phyloP scores from a whole-genome alignment of 2,113 vertebrate genomes.

The Psephotus haematonotus region DNA sequence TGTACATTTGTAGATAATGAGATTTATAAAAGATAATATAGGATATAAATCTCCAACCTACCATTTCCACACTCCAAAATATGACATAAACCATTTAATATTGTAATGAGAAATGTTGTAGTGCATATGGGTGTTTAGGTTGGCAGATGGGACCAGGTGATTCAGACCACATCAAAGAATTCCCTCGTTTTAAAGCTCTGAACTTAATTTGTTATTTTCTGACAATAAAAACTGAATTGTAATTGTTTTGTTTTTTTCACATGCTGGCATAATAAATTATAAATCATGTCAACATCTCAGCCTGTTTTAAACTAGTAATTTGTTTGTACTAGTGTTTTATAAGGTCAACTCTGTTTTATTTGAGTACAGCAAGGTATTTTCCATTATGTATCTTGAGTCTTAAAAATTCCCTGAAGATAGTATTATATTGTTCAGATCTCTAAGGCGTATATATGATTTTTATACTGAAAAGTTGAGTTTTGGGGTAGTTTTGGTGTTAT shows the following conservation, averaged over 20 bases:
- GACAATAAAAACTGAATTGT: constrained; percentile 47
- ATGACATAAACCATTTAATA: constrained; percentile 66
- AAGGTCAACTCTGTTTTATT: constrained; percentile 13
- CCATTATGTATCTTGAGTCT: neutral
- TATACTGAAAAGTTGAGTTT: neutral
- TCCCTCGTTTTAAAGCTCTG: constrained; percentile 42
- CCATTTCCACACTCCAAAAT: constrained; percentile 47
- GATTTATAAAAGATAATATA: constrained; percentile 63
- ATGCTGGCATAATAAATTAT: constrained; percentile 22
- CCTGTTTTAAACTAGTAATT: constrained; percentile 2
- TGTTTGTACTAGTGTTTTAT: neutral
- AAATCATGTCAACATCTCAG: constrained; percentile 49
- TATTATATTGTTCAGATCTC: neutral
- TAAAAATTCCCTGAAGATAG: neutral
- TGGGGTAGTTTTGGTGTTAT: neutral
- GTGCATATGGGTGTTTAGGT: constrained; percentile 34
- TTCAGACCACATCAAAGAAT: constrained; percentile 69
- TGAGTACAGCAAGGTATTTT: neutral
- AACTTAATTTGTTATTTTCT: constrained; percentile 66
- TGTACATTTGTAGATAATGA: constrained; percentile 51
- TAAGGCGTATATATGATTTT: neutral
- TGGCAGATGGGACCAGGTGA: constrained; percentile 59
- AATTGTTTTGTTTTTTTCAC: constrained; percentile 20
- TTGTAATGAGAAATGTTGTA: constrained; percentile 56
- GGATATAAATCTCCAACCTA: constrained; percentile 63